These are phyloP conservation scores for Dissostichus mawsoni DNA, from an alignment of 2,113 vertebrate genomes.

Conservation along the genomic window DNA sequence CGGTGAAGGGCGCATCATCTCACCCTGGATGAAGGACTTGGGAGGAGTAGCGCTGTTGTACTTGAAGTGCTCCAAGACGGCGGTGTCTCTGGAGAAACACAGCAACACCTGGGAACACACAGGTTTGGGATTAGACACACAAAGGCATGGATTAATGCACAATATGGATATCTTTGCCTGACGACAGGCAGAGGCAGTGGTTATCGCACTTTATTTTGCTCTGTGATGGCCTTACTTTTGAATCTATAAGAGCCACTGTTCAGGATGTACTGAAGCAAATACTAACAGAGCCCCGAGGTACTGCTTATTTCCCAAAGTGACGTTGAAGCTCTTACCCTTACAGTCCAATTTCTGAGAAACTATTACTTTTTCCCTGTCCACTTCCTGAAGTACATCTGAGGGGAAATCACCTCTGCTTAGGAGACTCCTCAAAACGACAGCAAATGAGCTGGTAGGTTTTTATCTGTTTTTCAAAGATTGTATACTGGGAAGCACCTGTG, in stretches of 20 bases:
- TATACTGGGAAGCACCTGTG: too few species aligned
- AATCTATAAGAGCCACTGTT: background rate
- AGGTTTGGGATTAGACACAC: background rate
- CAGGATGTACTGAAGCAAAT: constrained; percentile 14
- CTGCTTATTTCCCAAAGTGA: constrained; percentile 7
- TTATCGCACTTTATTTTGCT: constrained; percentile 22
- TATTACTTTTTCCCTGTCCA: constrained; percentile 44
- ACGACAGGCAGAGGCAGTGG: background rate
- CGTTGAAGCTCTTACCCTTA: constrained; percentile 36
- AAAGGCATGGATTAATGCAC: background rate
- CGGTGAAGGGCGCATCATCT: constrained; percentile 49
- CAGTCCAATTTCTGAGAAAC: constrained; percentile 21
- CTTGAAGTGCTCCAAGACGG: constrained; percentile 92
- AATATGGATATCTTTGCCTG: background rate
- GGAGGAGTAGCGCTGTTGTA: constrained; percentile 96
- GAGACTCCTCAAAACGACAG: too few species aligned
- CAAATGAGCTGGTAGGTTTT: too few species aligned
- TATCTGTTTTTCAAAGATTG: too few species aligned
- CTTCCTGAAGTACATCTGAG: constrained; percentile 31
- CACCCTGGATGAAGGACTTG: constrained; percentile 93
- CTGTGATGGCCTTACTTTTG: background rate
- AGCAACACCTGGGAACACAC: constrained; percentile 89
- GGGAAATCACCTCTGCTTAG: background rate
- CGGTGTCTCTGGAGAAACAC: constrained; percentile 96
- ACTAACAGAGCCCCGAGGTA: constrained; percentile 12